Base-by-base conservation (phyloP, 2,113 vertebrate species). In the Ceyx melanurus region DNA sequence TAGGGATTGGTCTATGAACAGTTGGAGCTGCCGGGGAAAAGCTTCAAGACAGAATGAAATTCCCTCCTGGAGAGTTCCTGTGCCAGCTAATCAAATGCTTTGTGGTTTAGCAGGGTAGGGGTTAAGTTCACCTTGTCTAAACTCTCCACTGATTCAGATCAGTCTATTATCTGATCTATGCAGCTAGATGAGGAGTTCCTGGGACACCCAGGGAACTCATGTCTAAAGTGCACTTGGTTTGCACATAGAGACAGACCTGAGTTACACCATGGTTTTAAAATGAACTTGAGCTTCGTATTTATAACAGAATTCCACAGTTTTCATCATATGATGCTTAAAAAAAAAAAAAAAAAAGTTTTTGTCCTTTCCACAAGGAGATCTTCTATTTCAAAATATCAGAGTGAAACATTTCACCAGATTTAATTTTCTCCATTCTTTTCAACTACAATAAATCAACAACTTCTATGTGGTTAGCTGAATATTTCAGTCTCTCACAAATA, bases 41-140 rank as follows among this genome's bases (percentile, higher is more conserved):
- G 23, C 64, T 80, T 89, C 88, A 73, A 61, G 79, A 51, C 45
- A 54, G 33, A 22, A 31, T 76, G 72, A 92, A 95, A 86, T 82
- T 91, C 78, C 75, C 75, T 54, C 31, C 43, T 51, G 51, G 31
- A 85, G 71, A 92, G 18, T 40, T 86, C 43, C 17, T 80, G 25
- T 23, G 40, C 46, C 75, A 74, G 26, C 54, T 88, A 88, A 80
- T 80, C 82, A 86, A 73, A 86, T 48, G n/a, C 12, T 88, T 85
- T 82, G 37, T 67, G 37, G 17, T 74, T 85, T 86, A 89, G 31
- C 58, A 87, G 64, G 22, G 28, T 80, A 58, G 37, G 50, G 68
- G 72, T 84, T 85, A 87, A 85, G 72, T 62, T 92, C 67, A 94
- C 56, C 64, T 89, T 86, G 82, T 76, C 78, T 88, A 37, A 58